Base-by-base conservation (phyloP, 30 jellyfish, hydroid and myxozoan species). In the Mastigias papua region DNA sequence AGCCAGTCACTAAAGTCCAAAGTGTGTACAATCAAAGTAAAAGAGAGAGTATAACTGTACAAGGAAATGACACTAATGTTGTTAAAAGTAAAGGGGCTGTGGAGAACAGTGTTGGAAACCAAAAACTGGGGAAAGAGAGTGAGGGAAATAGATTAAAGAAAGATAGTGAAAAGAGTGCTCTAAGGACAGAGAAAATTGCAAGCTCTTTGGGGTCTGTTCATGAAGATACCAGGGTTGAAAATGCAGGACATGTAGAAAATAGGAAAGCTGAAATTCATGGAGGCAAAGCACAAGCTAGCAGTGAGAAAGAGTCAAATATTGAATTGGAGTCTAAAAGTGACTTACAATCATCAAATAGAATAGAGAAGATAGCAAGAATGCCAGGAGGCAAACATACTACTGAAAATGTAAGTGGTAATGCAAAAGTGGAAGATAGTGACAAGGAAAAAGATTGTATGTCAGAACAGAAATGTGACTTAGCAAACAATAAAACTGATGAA, bases 391-490 rank as follows among this genome's bases (percentile, higher is more conserved):
- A 54, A 25, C 9, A 19, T 25, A 11, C 25, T 19, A 54, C 9
- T 19, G 67, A 6, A 19, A 19, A 15, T 66, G 19, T 13, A 29
- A 16, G 34, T 66, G n/a, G 25, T 23, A 46, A 13, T 13, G 29
- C 22, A 33, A 25, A 25, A 13, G 16, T 66, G 34, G 77, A 66
- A 25, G 77, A 33, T 4, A 9, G 51, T 27, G 5, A 10, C 48
- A 66, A 27, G 20, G 77, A 66, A 66, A 33, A 66, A 5, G 67
- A 54, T 54, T 11, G 67, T 21, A 66, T 29, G 5, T 66, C 77
- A 27, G 42, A 23, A 15, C 48, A 29, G 22, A 33, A 66, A 15
- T 15, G 42, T 29, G 77, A 66, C 19, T 17, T 15, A 66, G 42
- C 51, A 29, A 10, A 3, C 32, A 27, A 69, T n/a, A 19, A 5